Base-by-base conservation (phyloP, 1,140 invertebrate genomes). In the Belonocnema kinseyi region DNA sequence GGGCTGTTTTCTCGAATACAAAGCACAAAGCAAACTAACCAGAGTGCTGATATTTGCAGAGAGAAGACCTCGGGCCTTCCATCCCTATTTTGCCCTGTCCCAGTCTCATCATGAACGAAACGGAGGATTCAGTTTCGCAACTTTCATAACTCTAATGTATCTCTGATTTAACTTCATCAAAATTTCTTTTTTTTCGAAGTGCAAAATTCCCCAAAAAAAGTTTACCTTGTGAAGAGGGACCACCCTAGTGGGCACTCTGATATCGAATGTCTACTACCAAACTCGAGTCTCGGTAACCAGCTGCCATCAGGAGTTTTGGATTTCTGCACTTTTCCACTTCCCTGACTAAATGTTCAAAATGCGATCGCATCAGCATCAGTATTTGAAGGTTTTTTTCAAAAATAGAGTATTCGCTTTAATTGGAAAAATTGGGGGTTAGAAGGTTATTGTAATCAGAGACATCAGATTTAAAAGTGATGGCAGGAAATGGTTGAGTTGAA, bases 21-120 rank as follows among this genome's bases (percentile, higher is more conserved):
- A 84, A 88, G 82, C 80, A 86, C 84, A 87, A 86, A 86, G 81
- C 81, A 82, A 80, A 83, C 80, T 71, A 71, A 75, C 77, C 56
- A 79, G 78, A 75, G 77, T 56, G 82, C 82, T 80, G 84, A 86
- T 87, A 87, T 86, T 87, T 82, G 81, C 78, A 54, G 73, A 75
- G 26, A 79, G 70, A 78, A 77, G 74, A 40, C 50, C 56, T 51
- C 21, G 51, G 50, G 5, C 53, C 61, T 73, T 81, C 80, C 33
- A 76, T 81, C 79, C 75, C 72, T 71, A 40, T 77, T 75, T 71
- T 72, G 78, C 72, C 54, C 66, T 80, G 66, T 52, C 61, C 40
- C 26, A 50, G 7, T 72, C 52, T 56, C 33, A 13, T 46, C 61
- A 66, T 26, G 51, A 54, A 54, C 50, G 13, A n/a, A 8, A 46